These are phyloP conservation scores for Sebastes itinus DNA, from an alignment of 2,797 vertebrate genomes.

Conservation along the genomic window DNA sequence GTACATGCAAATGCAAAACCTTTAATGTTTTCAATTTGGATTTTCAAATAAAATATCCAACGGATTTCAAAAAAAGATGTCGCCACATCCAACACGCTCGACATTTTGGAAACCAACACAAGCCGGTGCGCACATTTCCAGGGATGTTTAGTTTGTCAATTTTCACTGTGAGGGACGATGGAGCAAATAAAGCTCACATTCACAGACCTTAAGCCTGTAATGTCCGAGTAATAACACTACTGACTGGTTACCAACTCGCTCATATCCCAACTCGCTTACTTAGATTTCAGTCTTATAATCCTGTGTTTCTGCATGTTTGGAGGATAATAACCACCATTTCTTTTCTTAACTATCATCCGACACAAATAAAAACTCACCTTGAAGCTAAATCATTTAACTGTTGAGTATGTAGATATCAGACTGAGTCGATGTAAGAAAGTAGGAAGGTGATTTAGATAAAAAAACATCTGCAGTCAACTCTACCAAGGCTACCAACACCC, in stretches of 20 bases:
- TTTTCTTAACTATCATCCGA: slow-evolving; percentile 16
- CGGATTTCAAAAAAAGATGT: slow-evolving; percentile 37
- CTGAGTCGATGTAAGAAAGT: slow-evolving; percentile 21
- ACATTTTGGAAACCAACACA: slow-evolving; percentile 43
- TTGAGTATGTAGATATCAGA: slow-evolving; percentile 52
- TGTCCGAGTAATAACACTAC: slow-evolving; percentile 6
- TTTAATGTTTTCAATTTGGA: slow-evolving; percentile 12
- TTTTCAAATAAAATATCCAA: background rate
- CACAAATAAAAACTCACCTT: slow-evolving; percentile 3
- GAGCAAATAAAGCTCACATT: slow-evolving; percentile 40
- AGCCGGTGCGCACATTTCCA: slow-evolving; percentile 43
- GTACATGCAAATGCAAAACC: slow-evolving; percentile 1
- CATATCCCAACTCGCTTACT: slow-evolving; percentile 18
- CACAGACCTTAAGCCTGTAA: slow-evolving; percentile 51
- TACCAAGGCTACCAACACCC: slow-evolving; percentile 9
- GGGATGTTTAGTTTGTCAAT: slow-evolving; percentile 38
- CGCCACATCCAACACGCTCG: slow-evolving; percentile 25
- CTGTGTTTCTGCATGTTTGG: slow-evolving; percentile 63
- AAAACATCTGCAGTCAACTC: slow-evolving; percentile 21
- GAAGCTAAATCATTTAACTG: slow-evolving; percentile 12
- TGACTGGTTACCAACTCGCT: slow-evolving; percentile 15
- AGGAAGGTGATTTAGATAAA: slow-evolving; percentile 26
- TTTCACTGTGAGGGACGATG: slow-evolving; percentile 69
- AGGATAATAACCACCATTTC: slow-evolving; percentile 14
- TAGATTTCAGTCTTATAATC: slow-evolving; percentile 30